Base-by-base conservation (phyloP, 2,797 vertebrate species). In the Pitangus sulphuratus region DNA sequence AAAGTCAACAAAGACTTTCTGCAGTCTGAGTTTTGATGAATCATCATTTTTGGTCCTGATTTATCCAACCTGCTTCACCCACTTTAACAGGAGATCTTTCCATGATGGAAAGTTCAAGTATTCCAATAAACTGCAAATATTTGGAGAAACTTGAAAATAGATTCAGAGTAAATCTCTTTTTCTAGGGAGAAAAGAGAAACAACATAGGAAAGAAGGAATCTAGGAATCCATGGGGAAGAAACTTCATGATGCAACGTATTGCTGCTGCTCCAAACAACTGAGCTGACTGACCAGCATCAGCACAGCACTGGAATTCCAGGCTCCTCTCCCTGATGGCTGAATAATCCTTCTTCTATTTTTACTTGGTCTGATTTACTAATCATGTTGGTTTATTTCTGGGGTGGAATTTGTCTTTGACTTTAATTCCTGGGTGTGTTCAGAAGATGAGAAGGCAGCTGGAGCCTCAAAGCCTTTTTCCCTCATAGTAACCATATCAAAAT, bases 311-410 rank as follows among this genome's bases (percentile, higher is more conserved):
- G 77, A 40, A 8, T 50, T 31, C 24, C 8, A 48, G 25, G 8
- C 16, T 76, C 69, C 9, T 31, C 17, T 58, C 25, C 9, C 33
- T 24, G 7, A 22, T 33, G 11, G 22, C 31, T 30, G 20, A 76
- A 57, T 66, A 89, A 82, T 65, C 22, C 22, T 64, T 64, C 6
- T 19, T 44, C 4, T n/a, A 11, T 17, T 35, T 44, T 74, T 0
- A 20, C 17, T 66, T 4, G 0, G 2, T 66, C 19, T 4, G 1
- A 9, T 57, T 26, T 71, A 30, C 53, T 54, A 48, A 8, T 39
- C 16, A 18, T 31, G 14, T n/a, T 57, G 8, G 9, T 86, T 54
- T 81, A 30, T 18, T 70, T 33, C 15, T 42, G 2, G 2, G 12
- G 9, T 64, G 20, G 28, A 56, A 21, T 42, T 31, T 53, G 8